These are phyloP conservation scores for Labrus mixtus DNA, from an alignment of 2,113 vertebrate species.

Conservation along the genomic window DNA sequence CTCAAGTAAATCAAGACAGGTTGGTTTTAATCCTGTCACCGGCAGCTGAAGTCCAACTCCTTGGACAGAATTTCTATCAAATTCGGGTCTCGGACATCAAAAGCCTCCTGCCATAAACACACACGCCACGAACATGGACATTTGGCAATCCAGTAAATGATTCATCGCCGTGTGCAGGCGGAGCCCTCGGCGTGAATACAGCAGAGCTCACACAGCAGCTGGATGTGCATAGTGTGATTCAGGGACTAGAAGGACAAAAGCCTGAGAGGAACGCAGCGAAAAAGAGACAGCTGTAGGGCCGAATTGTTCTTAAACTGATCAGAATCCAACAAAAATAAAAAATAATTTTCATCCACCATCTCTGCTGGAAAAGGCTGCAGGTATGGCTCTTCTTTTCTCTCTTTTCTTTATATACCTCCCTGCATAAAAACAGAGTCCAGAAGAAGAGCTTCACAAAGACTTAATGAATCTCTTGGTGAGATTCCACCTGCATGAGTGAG, in stretches of 20 bases:
- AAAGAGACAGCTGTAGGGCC: neutral
- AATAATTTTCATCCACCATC: neutral
- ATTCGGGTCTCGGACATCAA: constrained; percentile 38
- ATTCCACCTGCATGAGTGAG: constrained; percentile 7
- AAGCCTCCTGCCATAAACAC: constrained; percentile 42
- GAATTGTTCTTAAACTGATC: constrained; percentile 24
- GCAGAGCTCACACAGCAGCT: constrained; percentile 22
- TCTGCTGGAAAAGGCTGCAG: neutral
- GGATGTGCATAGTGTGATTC: constrained; percentile 7
- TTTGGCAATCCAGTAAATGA: constrained; percentile 23
- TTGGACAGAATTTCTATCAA: constrained; percentile 32
- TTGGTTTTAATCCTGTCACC: constrained; percentile 31
- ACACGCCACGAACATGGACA: constrained; percentile 45
- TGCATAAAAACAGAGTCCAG: neutral
- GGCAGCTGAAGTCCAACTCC: constrained; percentile 10
- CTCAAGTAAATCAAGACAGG: constrained; percentile 12
- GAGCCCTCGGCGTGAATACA: neutral
- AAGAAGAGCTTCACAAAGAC: constrained; percentile 1
- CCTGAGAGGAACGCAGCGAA: neutral
- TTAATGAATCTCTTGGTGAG: neutral
- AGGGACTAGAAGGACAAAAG: constrained; percentile 9
- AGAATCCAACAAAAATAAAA: neutral
- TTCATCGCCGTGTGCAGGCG: constrained; percentile 40
- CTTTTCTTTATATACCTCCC: neutral
- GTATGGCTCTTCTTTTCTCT: neutral